These are phyloP conservation scores for Atractosteus spatula DNA, from an alignment of 2,113 vertebrate species.

Conservation along the genomic window DNA sequence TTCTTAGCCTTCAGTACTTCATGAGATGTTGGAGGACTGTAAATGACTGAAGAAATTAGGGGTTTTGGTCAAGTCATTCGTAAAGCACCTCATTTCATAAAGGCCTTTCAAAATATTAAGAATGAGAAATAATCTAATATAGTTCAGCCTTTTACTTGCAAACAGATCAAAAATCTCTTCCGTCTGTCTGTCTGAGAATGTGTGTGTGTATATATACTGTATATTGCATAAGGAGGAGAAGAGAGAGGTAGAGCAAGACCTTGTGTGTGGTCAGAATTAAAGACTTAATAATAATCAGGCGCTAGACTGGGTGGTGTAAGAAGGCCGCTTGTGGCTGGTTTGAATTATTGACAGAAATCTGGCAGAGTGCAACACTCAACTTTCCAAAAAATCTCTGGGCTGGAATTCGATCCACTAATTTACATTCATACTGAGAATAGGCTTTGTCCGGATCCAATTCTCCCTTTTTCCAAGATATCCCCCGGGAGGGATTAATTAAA, in stretches of 20 bases:
- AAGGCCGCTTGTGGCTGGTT: constrained; percentile 1
- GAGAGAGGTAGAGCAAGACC: neutral
- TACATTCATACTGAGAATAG: constrained; percentile 1
- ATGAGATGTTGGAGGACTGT: too few species aligned
- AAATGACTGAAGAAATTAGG: too few species aligned
- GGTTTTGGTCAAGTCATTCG: too few species aligned
- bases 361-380: neutral
- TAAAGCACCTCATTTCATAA: too few species aligned
- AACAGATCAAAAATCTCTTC: neutral
- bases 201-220: neutral
- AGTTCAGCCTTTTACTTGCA: too few species aligned
- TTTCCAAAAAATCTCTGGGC: constrained; percentile 6
- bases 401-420: constrained; percentile 6
- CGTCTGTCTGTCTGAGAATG: neutral
- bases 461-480: neutral
- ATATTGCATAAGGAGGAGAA: neutral
- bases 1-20: too few species aligned
- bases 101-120: too few species aligned
- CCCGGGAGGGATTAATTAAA: neutral
- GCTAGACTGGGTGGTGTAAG: neutral
- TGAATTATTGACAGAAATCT: constrained; percentile 7
- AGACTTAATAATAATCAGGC: constrained; percentile 5
- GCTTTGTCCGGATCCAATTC: neutral
- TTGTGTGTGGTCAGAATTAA: neutral
- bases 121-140: too few species aligned